phyloP scores from a whole-genome alignment of 2,797 vertebrate species.

The Sebastes hubbsi region DNA sequence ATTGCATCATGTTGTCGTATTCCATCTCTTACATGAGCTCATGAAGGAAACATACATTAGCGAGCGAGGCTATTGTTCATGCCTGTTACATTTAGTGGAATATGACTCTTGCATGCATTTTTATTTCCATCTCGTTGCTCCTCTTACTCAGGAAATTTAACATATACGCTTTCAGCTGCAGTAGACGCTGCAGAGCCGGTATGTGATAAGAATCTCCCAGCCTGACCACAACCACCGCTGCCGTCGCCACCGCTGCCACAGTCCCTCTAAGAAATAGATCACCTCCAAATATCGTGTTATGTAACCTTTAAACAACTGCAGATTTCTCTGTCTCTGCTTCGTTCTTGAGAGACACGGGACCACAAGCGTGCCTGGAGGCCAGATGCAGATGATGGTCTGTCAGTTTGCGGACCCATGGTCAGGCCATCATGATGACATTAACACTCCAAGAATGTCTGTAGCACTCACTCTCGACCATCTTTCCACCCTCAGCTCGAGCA shows the following conservation, averaged over 20 bases:
- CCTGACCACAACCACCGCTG: conserved; percentile 58
- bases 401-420: conserved; percentile 74
- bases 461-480: conserved; percentile 67
- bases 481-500: conserved; percentile 68
- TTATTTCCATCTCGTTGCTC: conserved; percentile 14
- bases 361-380: conserved; percentile 76
- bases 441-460: conserved; percentile 76
- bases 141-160: conserved; percentile 28
- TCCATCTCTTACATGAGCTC: conserved; percentile 30
- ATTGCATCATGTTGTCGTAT: conserved; percentile 28
- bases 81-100: conserved; percentile 11
- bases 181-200: conserved; percentile 29
- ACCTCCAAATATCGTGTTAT: conserved; percentile 68
- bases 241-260: conserved; percentile 58
- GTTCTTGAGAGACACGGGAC: conserved; percentile 65
- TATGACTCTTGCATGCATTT: conserved; percentile 10
- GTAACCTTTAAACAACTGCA: conserved; percentile 75
- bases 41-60: neutral
- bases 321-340: conserved; percentile 50
- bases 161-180: conserved; percentile 35
- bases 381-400: conserved; percentile 76
- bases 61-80: neutral
- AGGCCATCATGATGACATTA: conserved; percentile 72
- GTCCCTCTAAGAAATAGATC: conserved; percentile 64
- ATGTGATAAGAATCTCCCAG: conserved; percentile 62